Evolutionary conservation across 2,888 invertebrate species (phyloP).

Genomic region (Agrypnus murinus): DNA sequence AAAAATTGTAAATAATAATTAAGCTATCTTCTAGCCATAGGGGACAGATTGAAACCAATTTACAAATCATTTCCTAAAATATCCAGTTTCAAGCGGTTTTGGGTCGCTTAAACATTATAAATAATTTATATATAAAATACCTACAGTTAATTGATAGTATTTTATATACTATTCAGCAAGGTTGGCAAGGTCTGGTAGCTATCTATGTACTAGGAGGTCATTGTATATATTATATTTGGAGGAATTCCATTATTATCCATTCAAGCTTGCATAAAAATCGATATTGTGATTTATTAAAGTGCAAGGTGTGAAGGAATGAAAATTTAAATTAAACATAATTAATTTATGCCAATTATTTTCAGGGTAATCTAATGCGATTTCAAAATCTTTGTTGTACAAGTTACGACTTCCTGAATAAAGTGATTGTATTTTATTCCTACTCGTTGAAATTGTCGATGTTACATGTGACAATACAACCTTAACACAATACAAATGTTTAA

Average conservation of each 20-base stretch:
- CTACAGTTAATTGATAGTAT: background rate
- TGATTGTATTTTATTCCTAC: too few relatives aligned
- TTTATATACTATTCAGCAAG: background rate
- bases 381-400: constrained; percentile 5
- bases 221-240: constrained; percentile 9
- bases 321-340: background rate
- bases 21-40: constrained; percentile 10
- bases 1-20: background rate
- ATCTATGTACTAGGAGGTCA: background rate
- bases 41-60: constrained; percentile 4
- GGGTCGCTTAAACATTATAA: background rate
- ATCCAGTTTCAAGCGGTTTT: background rate
- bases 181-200: background rate
- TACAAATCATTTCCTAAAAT: constrained; percentile 17
- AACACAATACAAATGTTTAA: too few relatives aligned
- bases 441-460: too few relatives aligned
- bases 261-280: background rate
- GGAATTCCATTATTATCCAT: background rate
- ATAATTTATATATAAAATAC: constrained; percentile 15
- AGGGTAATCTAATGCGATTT: constrained; percentile 3
- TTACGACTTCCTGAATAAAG: background rate
- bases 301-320: background rate
- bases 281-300: constrained; percentile 1
- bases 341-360: constrained; percentile 12
- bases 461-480: too few relatives aligned